A percentile compares a stretch with the other conserved stretches of the same genome.
Conservation (phyloP, 2,888 invertebrate species). For the Drosophila falleni region DNA sequence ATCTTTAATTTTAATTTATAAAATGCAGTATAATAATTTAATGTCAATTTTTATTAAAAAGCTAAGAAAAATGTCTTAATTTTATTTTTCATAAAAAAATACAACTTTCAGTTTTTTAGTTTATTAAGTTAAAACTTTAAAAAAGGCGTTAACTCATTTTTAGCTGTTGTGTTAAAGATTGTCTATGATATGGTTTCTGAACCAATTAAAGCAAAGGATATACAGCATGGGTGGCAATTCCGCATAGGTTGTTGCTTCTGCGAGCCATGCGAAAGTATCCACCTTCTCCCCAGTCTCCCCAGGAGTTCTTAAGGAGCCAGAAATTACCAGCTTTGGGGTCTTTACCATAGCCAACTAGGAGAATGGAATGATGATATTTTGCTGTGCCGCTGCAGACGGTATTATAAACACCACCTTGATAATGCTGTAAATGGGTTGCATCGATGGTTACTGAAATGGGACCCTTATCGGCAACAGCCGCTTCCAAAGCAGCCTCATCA, state of each 20-base stretch:
- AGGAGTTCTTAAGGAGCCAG: constrained; percentile 97
- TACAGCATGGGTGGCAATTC: constrained; percentile 9
- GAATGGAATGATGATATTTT: constrained; percentile 5
- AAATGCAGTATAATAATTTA: no score
- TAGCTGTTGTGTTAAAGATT: not conserved
- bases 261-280: constrained; percentile 95
- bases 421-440: constrained; percentile 85
- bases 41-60: no score
- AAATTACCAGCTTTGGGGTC: constrained; percentile 89
- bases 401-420: constrained; percentile 11
- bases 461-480: constrained; percentile 92
- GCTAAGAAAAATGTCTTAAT: no score
- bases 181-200: not conserved
- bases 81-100: no score
- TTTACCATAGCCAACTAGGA: constrained; percentile 23
- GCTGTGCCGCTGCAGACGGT: not conserved
- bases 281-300: constrained; percentile 99
- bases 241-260: constrained; percentile 15
- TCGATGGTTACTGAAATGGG: constrained; percentile 95
- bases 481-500: constrained; percentile 89
- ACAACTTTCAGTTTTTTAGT: no score
- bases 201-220: constrained; percentile 5
- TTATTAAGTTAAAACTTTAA: no score
- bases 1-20: no score
- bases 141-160: no score